These are phyloP conservation scores for Tupaia tana DNA, from an alignment of 2,113 vertebrate species.

Conservation along the genomic window DNA sequence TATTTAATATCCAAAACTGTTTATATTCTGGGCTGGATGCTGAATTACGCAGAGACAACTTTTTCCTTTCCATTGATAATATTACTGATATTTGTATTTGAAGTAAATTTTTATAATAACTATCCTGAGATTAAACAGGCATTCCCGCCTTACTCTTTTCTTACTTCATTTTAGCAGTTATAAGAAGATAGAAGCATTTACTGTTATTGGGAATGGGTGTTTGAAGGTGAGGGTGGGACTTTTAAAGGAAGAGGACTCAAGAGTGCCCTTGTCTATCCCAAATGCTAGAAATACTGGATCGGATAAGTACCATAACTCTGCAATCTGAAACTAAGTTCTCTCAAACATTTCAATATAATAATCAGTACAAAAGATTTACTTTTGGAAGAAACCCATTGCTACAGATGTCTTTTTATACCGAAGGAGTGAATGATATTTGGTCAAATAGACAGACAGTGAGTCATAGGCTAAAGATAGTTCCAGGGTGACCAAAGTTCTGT, in stretches of 20 bases:
- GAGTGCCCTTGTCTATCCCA: not conserved
- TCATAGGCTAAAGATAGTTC: not conserved
- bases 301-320: not conserved
- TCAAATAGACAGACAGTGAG: not conserved
- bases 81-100: not conserved
- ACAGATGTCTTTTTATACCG: not conserved
- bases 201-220: not conserved
- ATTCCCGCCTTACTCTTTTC: not conserved
- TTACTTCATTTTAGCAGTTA: constrained; percentile 34
- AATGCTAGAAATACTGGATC: not conserved
- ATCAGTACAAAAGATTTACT: not conserved
- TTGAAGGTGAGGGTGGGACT: not conserved
- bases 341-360: not conserved
- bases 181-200: not conserved
- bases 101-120: constrained; percentile 39
- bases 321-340: not conserved
- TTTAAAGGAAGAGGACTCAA: constrained; percentile 7
- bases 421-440: not conserved
- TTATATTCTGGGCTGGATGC: not conserved
- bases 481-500: not conserved
- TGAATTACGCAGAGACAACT: not conserved
- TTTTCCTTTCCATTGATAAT: constrained; percentile 31
- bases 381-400: not conserved
- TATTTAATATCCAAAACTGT: not conserved
- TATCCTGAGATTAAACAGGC: not conserved